A percentile compares a stretch with the other conserved stretches of the same genome.
Conservation (phyloP, 2,797 vertebrate species). For the Hybognathus amarus region DNA sequence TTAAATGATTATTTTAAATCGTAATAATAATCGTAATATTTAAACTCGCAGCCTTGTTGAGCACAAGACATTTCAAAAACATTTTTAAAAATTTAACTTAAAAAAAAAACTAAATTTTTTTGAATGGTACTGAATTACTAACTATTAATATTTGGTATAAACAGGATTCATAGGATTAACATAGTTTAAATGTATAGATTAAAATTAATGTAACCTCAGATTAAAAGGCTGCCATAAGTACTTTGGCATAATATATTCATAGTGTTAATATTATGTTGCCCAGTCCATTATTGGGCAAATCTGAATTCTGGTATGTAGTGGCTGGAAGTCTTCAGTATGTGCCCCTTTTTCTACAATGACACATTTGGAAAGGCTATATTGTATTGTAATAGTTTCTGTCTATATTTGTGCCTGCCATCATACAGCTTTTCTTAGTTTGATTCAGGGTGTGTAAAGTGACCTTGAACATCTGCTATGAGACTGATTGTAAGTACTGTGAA, state of each 20-base stretch:
- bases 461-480: neutral
- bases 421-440: neutral
- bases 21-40: neutral
- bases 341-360: no score
- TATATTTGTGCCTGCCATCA: neutral
- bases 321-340: neutral
- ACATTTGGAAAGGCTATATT: neutral
- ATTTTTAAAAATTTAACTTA: neutral
- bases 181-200: neutral
- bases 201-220: neutral
- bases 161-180: neutral
- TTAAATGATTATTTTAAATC: neutral
- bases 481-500: neutral
- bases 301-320: neutral
- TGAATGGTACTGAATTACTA: neutral
- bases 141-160: neutral
- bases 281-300: neutral
- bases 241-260: neutral
- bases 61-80: neutral
- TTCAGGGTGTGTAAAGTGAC: neutral
- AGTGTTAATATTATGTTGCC: neutral
- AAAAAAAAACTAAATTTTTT: no score
- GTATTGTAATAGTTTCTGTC: neutral
- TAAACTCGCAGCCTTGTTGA: neutral
- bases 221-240: no score